phyloP scores from a whole-genome alignment of 2,113 vertebrate species.

The Sclerurus mexicanus region DNA sequence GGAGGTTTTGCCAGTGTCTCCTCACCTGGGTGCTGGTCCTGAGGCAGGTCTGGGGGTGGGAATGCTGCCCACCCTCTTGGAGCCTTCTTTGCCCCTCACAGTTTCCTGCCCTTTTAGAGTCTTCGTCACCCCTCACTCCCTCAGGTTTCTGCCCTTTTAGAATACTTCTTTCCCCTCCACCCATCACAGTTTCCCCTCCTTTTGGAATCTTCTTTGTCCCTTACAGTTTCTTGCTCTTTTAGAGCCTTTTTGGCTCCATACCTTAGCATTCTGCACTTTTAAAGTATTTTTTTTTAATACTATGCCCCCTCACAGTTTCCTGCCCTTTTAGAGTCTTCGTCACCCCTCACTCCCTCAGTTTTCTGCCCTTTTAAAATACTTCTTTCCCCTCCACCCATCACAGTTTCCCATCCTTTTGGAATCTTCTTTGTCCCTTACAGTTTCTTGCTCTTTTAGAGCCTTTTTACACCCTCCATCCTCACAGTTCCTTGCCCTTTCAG shows the following conservation, averaged over 20 bases:
- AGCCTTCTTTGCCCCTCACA: too few species aligned
- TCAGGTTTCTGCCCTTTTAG: neutral
- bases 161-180: too few species aligned
- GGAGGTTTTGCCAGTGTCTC: fast-evolving
- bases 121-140: too few species aligned
- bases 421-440: too few species aligned
- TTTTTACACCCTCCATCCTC: too few species aligned
- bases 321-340: fast-evolving
- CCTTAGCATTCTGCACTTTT: too few species aligned
- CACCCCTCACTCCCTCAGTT: too few species aligned
- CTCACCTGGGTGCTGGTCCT: fast-evolving
- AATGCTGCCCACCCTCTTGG: neutral
- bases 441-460: too few species aligned
- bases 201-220: fast-evolving
- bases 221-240: too few species aligned
- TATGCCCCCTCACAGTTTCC: neutral
- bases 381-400: neutral
- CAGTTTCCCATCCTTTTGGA: neutral
- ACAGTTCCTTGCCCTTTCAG: neutral
- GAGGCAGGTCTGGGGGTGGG: fast-evolving
- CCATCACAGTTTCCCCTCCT: neutral
- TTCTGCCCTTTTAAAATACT: neutral
- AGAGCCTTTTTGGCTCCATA: too few species aligned
- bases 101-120: fast-evolving
- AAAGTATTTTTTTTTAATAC: too few species aligned